Evolutionary conservation across 2,888 invertebrate species (phyloP).

Genomic region (Tipula confusa): DNA sequence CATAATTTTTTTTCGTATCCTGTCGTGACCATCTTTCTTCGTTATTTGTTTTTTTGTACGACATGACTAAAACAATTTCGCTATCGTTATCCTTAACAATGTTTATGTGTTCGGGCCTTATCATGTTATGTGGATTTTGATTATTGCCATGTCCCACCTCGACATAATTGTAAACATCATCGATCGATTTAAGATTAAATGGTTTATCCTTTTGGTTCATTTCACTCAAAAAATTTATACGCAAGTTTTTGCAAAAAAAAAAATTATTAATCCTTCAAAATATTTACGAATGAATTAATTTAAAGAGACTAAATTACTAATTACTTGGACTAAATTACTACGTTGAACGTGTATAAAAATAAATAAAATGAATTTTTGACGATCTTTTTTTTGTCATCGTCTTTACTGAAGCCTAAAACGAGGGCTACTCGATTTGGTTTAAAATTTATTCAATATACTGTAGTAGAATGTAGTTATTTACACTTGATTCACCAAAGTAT

Average conservation of each 20-base stretch:
- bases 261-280: neutral
- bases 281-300: neutral
- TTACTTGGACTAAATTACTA: too few species aligned
- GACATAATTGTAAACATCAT: neutral
- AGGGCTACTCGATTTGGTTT: too few species aligned
- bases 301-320: too few species aligned
- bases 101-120: constrained; percentile 27
- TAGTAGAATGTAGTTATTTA: too few species aligned
- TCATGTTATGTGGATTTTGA: neutral
- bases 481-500: too few species aligned
- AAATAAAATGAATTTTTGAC: too few species aligned
- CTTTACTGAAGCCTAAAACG: too few species aligned
- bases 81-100: constrained; percentile 29
- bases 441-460: too few species aligned
- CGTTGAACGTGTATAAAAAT: neutral
- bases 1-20: neutral
- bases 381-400: too few species aligned
- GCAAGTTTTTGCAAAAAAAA: neutral
- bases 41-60: neutral
- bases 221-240: neutral
- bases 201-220: neutral
- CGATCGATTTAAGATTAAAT: neutral
- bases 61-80: constrained; percentile 28
- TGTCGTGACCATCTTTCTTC: neutral
- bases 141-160: neutral